Evolutionary conservation across 1,140 invertebrate genomes (phyloP), one percentile per base, ranked within the genome.

Genomic region (Arion vulgaris): DNA sequence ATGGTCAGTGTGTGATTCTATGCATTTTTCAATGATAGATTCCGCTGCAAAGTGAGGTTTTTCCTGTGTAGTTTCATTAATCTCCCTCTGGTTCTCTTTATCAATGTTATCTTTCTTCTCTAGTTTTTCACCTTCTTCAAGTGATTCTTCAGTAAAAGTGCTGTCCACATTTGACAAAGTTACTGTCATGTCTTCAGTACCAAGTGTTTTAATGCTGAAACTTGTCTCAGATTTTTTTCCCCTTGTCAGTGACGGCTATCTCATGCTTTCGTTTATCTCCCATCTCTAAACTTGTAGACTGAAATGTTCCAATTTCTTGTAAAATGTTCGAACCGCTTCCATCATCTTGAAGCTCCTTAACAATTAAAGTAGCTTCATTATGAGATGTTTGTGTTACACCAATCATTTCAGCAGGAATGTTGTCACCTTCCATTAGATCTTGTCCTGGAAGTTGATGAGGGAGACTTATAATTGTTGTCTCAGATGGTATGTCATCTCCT

Each of bases 351-450:
- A 66, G 36, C 32, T 51, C 72, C 45, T 72, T 49, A 41, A 68
- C 41, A 26, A 75, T 80, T 62, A 81, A 72, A 0, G 79, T 72
- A 49, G 19, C n/a, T 15, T 49, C 26, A 71, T 73, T 34, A 23
- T 81, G 73, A 39, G 79, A 77, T 41, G 36, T 69, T n/a, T 57
- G 53, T 2, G 26, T 4, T 57, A 15, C 53, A 57, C 23, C 53
- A 11, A 45, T 11, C 17, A 57, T 53, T 74, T 78, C 73, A 41
- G 53, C 34, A 51, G 75, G 57, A 49, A 73, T 66, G 39, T 84
- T 82, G 41, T 74, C 80, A 41, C 53, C 34, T 57, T 68, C 1
- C 66, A 75, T 69, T 77, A 81, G 57, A 38, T 68, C 39, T 62
- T 81, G 62, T 13, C 11, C 5, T 66, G n/a, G n/a, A 28, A 66